Evolutionary conservation across 1,140 invertebrate species (phyloP).

Genomic region (Drosophila ananassae): DNA sequence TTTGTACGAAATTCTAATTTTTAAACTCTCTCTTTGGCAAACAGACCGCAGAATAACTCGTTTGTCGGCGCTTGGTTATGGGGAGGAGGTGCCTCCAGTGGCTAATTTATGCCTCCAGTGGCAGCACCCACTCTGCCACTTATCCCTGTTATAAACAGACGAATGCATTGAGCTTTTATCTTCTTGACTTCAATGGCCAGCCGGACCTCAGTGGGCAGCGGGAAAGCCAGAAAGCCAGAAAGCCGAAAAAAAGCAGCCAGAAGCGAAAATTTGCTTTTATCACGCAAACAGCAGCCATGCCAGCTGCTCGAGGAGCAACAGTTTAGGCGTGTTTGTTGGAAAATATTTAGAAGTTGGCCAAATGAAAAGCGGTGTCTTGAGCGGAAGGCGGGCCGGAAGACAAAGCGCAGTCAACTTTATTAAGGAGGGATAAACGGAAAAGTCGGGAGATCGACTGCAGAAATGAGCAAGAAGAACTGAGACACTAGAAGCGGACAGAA

Average conservation of each 20-base stretch:
- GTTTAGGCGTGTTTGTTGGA: slow-evolving; percentile 49
- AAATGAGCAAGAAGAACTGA: slow-evolving; percentile 30
- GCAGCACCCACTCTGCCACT: slow-evolving; percentile 10
- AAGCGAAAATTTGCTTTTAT: slow-evolving; percentile 73
- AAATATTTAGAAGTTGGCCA: slow-evolving; percentile 51
- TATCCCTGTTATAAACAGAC: slow-evolving; percentile 26
- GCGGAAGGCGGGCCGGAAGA: slow-evolving; percentile 6
- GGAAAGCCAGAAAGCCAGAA: slow-evolving; percentile 19
- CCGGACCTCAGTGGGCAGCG: background rate
- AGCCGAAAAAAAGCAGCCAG: slow-evolving; percentile 27
- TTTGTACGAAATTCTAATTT: background rate
- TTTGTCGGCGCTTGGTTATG: slow-evolving; percentile 22
- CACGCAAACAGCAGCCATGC: slow-evolving; percentile 63
- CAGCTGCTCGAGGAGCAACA: slow-evolving; percentile 49
- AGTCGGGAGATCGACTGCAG: slow-evolving; percentile 65
- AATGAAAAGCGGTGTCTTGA: slow-evolving; percentile 6
- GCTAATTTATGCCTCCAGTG: slow-evolving; percentile 25
- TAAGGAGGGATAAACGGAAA: slow-evolving; percentile 53
- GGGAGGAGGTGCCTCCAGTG: slow-evolving; percentile 27
- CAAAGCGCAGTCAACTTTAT: slow-evolving; percentile 68
- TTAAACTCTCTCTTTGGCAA: background rate
- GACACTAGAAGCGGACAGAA: slow-evolving; percentile 3
- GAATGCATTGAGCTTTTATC: slow-evolving; percentile 63
- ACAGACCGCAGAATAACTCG: slow-evolving; percentile 6
- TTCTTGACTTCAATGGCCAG: slow-evolving; percentile 49